A percentile compares a stretch with the other conserved stretches of the same genome.
These are phyloP conservation scores for Drosophila nebulosa DNA, from an alignment of 1,140 invertebrate genomes.

Conservation along the genomic window DNA sequence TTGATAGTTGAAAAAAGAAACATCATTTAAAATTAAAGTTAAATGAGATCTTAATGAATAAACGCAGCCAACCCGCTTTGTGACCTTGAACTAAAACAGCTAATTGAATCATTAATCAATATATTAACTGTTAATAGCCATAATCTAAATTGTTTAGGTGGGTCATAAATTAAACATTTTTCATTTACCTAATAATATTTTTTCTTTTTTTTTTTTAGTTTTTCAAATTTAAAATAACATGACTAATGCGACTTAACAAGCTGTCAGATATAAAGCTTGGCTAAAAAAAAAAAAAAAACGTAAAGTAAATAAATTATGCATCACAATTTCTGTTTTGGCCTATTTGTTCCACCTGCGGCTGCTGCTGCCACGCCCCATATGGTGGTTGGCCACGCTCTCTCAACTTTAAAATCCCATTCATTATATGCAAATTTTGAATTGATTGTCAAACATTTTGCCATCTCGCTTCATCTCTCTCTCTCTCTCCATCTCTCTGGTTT, in stretches of 20 bases:
- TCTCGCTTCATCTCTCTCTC: neutral
- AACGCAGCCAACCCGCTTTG: neutral
- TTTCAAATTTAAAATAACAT: neutral
- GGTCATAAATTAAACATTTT: neutral
- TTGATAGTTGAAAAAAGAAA: too few relatives aligned
- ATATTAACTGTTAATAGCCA: neutral
- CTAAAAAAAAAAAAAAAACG: neutral
- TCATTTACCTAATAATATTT: neutral
- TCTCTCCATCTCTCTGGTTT: neutral
- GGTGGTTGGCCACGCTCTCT: neutral
- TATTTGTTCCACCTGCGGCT: neutral
- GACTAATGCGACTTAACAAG: neutral
- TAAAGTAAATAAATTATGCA: neutral
- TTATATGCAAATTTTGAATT: conserved; percentile 2
- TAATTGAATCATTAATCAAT: conserved; percentile 1
- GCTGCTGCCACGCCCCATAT: neutral
- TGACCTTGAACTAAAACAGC: neutral
- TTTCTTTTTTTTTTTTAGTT: neutral
- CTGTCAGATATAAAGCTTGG: neutral
- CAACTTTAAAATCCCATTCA: neutral
- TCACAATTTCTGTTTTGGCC: neutral
- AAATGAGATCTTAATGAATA: too few relatives aligned
- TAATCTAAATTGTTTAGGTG: neutral
- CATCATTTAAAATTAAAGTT: too few relatives aligned
- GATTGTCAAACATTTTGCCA: neutral